Percentiles rank a stretch among this genome's conserved stretches.
Conservation (phyloP, 2,888 invertebrate genomes). For the Osedax frankpressi region DNA sequence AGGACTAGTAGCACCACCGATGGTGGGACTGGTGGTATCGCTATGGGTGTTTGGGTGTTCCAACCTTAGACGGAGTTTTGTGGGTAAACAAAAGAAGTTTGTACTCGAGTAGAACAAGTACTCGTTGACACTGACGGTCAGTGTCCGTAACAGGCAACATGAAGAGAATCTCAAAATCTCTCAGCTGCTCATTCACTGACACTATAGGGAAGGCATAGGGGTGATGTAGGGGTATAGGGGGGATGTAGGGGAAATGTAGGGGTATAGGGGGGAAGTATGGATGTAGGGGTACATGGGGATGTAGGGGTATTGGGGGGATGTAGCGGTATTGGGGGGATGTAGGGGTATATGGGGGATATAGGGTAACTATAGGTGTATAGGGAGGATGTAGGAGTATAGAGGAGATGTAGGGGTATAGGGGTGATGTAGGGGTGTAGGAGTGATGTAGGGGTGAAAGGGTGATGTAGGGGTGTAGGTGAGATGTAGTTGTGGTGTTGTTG, state of each 20-base stretch:
- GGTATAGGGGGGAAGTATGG: constrained; percentile 10
- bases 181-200: background rate
- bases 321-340: too few species aligned
- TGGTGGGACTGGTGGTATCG: too few species aligned
- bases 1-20: too few species aligned
- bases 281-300: background rate
- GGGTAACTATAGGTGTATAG: too few species aligned
- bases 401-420: too few species aligned
- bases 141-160: background rate
- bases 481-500: too few species aligned
- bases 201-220: background rate
- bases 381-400: too few species aligned
- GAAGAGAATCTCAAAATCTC: background rate
- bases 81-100: background rate
- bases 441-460: too few species aligned
- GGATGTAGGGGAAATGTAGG: constrained; percentile 1
- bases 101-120: background rate
- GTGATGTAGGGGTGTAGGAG: too few species aligned
- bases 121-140: background rate
- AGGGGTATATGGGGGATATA: too few species aligned
- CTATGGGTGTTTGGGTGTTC: background rate
- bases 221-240: too few species aligned
- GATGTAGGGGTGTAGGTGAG: too few species aligned
- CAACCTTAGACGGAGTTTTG: background rate
- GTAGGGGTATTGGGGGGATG: constrained; percentile 11